Conservation (phyloP, 2,797 vertebrate species). For the Fundulus diaphanus region DNA sequence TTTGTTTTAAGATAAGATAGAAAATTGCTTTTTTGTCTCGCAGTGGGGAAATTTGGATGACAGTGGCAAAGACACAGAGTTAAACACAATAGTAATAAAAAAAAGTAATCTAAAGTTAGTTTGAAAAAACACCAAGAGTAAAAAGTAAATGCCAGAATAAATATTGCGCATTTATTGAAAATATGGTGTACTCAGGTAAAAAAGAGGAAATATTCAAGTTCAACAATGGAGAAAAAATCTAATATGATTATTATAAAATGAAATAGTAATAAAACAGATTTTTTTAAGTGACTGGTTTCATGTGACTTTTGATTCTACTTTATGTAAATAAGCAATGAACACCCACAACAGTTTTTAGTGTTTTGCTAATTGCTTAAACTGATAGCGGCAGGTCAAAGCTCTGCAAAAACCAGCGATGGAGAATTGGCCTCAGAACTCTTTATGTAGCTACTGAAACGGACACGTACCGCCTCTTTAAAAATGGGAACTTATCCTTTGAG, state of each 20-base stretch:
- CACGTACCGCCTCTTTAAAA: slow-evolving; percentile 5
- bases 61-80: no score
- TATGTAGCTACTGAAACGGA: neutral
- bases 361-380: neutral
- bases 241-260: no score
- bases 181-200: no score
- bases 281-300: neutral
- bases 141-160: no score
- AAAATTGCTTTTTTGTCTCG: no score
- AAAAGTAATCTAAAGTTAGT: no score
- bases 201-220: no score
- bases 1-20: neutral
- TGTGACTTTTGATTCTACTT: neutral
- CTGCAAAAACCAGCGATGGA: neutral
- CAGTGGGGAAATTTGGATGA: no score
- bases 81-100: no score
- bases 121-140: no score
- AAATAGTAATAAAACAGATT: neutral
- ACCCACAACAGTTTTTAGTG: neutral
- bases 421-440: neutral
- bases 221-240: no score
- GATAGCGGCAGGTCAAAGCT: neutral
- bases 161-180: no score
- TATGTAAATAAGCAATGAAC: neutral
- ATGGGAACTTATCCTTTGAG: slow-evolving; percentile 34